Percentiles rank a stretch among this genome's conserved stretches.
Conservation (phyloP, 2,888 invertebrate species). For the Micoletzkya japonica region DNA sequence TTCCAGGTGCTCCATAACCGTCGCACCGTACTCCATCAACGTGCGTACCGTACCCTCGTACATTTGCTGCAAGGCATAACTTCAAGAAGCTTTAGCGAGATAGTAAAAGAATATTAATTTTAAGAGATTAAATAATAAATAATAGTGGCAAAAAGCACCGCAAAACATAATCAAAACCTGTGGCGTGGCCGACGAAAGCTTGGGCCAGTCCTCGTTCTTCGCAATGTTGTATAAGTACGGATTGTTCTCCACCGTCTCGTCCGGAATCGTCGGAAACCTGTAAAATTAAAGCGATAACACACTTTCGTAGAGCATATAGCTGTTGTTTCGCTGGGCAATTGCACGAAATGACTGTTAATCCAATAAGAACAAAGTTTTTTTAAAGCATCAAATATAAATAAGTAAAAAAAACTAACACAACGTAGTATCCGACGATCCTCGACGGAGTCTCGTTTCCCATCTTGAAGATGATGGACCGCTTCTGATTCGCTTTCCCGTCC, state of each 20-base stretch:
- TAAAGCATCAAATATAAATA: no score
- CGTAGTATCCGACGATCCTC: slow-evolving; percentile 55
- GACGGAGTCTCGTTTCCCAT: slow-evolving; percentile 56
- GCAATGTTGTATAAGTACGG: slow-evolving; percentile 57
- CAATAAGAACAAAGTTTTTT: no score
- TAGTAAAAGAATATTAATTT: background rate
- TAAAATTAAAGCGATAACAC: slow-evolving; percentile 13
- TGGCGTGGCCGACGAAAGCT: slow-evolving; percentile 52
- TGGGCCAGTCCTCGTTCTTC: slow-evolving; percentile 60
- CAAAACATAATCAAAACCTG: slow-evolving; percentile 22
- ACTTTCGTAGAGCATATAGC: background rate
- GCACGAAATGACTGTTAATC: background rate
- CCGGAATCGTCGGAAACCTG: slow-evolving; percentile 60
- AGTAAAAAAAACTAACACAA: slow-evolving; percentile 45
- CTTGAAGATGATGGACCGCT: slow-evolving; percentile 50
- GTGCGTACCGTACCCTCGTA: slow-evolving; percentile 61
- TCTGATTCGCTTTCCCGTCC: slow-evolving; percentile 30
- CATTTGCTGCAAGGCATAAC: slow-evolving; percentile 44
- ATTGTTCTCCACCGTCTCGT: slow-evolving; percentile 61
- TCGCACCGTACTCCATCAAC: slow-evolving; percentile 62
- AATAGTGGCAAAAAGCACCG: background rate
- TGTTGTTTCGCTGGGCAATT: background rate
- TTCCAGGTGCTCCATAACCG: slow-evolving; percentile 57
- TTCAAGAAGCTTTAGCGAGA: no score
- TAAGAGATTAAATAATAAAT: background rate